These are phyloP conservation scores for Selenia dentaria DNA, from an alignment of 2,888 invertebrate genomes.

Conservation along the genomic window DNA sequence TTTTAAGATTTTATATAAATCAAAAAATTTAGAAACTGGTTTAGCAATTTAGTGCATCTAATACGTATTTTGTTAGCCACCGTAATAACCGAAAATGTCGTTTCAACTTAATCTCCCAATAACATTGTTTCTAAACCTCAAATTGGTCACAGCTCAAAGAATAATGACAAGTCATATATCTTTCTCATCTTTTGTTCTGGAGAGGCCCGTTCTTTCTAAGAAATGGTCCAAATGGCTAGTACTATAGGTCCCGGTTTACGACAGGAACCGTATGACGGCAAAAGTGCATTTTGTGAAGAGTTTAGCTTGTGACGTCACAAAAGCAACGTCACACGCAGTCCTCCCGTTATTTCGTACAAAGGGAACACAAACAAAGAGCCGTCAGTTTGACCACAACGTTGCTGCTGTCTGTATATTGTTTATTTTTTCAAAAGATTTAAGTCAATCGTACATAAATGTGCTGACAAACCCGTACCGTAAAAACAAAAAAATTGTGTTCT, in stretches of 20 bases:
- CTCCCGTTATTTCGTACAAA: slow-evolving; percentile 71
- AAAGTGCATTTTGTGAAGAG: slow-evolving; percentile 75
- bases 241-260: slow-evolving; percentile 78
- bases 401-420: slow-evolving; percentile 65
- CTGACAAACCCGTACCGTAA: slow-evolving; percentile 3
- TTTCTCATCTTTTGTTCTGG: slow-evolving; percentile 63
- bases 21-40: too few relatives aligned
- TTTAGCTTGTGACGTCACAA: slow-evolving; percentile 72
- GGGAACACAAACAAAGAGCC: slow-evolving; percentile 60
- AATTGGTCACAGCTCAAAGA: slow-evolving; percentile 68
- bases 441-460: slow-evolving; percentile 49
- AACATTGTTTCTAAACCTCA: slow-evolving; percentile 73
- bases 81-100: slow-evolving; percentile 50
- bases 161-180: slow-evolving; percentile 70
- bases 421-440: slow-evolving; percentile 45
- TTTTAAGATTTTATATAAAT: too few relatives aligned
- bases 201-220: slow-evolving; percentile 66
- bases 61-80: slow-evolving; percentile 46
- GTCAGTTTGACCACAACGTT: slow-evolving; percentile 69
- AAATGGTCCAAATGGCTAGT: slow-evolving; percentile 49
- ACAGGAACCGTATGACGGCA: slow-evolving; percentile 72
- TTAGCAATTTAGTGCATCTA: too few relatives aligned
- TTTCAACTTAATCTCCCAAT: slow-evolving; percentile 45
- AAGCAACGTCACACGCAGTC: slow-evolving; percentile 50
- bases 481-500: not conserved